Conservation (phyloP, 2,113 vertebrate species). For the Hyaena hyaena region DNA sequence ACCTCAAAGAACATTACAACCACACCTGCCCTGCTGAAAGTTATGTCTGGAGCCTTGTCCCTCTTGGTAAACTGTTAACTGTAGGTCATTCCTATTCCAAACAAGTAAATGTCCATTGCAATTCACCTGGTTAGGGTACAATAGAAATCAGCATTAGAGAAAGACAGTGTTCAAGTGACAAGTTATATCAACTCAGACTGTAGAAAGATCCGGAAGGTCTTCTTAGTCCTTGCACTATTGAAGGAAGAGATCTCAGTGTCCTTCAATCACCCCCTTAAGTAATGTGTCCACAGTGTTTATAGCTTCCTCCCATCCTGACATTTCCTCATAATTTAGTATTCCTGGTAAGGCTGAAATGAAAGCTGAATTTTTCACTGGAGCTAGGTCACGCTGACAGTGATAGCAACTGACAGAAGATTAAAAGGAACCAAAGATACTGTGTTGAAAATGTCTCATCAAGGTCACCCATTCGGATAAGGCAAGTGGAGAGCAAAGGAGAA, state of each 20-base stretch:
- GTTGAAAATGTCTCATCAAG: conserved; percentile 55
- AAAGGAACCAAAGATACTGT: conserved; percentile 38
- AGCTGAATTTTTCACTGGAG: conserved; percentile 36
- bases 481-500: neutral
- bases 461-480: conserved; percentile 16
- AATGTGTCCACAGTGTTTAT: neutral
- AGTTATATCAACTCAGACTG: neutral
- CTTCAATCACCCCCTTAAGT: neutral
- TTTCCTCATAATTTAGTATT: conserved; percentile 19
- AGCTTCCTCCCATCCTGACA: neutral
- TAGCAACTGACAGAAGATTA: conserved; percentile 54
- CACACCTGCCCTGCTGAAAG: neutral
- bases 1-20: neutral
- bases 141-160: neutral
- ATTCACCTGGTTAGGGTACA: neutral
- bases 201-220: conserved; percentile 14
- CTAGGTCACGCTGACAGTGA: conserved; percentile 62
- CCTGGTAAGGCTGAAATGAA: neutral
- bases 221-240: neutral
- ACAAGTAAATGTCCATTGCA: neutral
- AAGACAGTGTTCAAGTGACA: neutral
- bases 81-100: neutral
- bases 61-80: neutral
- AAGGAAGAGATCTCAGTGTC: neutral
- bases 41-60: neutral